phyloP scores from a whole-genome alignment of 2,113 vertebrate genomes.

The Meles meles region DNA sequence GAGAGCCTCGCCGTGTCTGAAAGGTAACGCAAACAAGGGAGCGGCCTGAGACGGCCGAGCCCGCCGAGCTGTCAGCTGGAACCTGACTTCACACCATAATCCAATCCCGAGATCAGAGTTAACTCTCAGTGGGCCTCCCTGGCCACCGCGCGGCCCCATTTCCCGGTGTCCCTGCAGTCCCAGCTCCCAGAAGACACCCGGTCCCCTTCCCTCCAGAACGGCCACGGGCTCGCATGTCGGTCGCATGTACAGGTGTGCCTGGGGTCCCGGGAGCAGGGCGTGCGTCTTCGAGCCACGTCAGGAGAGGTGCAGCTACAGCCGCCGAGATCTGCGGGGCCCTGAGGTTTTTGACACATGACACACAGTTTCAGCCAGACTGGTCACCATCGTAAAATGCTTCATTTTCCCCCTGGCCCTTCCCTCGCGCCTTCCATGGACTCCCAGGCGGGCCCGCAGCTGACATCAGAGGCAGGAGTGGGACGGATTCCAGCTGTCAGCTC shows the following conservation, averaged over 20 bases:
- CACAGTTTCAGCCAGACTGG: neutral
- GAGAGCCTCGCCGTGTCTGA: neutral
- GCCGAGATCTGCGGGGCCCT: neutral
- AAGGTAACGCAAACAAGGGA: neutral
- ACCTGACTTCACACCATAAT: neutral
- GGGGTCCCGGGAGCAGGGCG: neutral
- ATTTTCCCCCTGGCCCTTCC: neutral
- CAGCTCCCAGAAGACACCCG: neutral
- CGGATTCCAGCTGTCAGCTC: conserved; percentile 44
- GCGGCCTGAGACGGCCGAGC: rapidly evolving
- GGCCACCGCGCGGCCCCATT: neutral
- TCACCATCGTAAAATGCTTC: neutral
- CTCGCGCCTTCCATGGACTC: neutral
- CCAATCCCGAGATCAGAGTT: neutral
- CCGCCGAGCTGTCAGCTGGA: neutral
- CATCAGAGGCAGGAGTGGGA: neutral
- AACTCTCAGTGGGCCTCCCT: neutral
- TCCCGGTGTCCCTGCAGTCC: neutral
- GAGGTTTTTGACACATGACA: conserved; percentile 7
- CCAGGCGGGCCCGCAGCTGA: conserved; percentile 32
- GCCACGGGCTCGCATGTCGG: rapidly evolving
- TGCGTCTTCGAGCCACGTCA: neutral
- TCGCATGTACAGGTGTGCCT: rapidly evolving
- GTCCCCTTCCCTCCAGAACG: neutral
- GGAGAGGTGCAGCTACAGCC: neutral